These are phyloP conservation scores for Trachops cirrhosus DNA, from an alignment of 2,797 vertebrate genomes.

Conservation along the genomic window DNA sequence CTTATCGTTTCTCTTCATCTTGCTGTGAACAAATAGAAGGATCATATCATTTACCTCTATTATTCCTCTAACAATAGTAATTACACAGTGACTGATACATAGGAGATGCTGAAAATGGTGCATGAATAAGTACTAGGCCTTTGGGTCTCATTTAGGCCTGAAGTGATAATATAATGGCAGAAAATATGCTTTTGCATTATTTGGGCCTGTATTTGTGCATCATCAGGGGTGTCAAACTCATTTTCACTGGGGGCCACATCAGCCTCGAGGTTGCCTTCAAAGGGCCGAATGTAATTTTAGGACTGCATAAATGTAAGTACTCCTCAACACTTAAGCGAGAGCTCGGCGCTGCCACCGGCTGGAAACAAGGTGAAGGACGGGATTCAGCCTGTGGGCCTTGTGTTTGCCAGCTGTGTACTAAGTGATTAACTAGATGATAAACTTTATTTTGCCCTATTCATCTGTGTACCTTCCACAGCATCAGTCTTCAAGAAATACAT, in stretches of 20 bases:
- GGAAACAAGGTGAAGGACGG: too few relatives aligned
- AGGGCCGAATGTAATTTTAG: too few relatives aligned
- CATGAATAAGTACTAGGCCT: neutral
- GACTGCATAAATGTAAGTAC: too few relatives aligned
- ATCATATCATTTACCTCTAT: neutral
- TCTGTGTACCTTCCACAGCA: slow-evolving; percentile 6
- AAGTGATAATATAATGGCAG: neutral
- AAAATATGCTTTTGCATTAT: neutral
- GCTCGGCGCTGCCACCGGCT: too few relatives aligned
- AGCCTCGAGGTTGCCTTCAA: too few relatives aligned
- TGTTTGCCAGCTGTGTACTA: neutral
- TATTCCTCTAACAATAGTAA: neutral
- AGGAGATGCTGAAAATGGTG: neutral
- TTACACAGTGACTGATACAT: neutral
- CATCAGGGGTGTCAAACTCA: too few relatives aligned
- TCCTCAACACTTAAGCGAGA: too few relatives aligned
- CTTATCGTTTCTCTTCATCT: neutral
- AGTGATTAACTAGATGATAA: neutral
- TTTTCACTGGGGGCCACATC: too few relatives aligned
- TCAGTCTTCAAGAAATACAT: neutral
- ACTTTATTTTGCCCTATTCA: slow-evolving; percentile 25
- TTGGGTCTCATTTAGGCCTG: neutral
- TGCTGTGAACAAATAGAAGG: neutral
- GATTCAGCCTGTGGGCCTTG: too few relatives aligned
- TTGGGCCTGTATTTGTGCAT: neutral